A percentile compares a stretch with the other conserved stretches of the same genome.
These are phyloP conservation scores for Steinernema khuongi DNA, from an alignment of 1,140 invertebrate genomes.

Conservation along the genomic window DNA sequence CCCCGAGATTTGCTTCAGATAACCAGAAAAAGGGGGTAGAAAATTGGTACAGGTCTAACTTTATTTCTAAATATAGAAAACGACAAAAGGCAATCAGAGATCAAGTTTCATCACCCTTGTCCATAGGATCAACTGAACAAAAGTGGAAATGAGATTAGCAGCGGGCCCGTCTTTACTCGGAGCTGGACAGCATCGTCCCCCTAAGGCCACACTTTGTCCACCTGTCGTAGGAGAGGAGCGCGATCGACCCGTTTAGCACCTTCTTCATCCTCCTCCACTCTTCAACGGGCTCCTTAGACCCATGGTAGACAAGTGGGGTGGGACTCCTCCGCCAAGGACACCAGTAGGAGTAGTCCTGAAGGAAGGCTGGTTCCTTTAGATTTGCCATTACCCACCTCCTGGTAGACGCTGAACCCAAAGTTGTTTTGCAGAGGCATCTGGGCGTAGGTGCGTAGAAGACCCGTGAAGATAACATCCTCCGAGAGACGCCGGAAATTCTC, in stretches of 20 bases:
- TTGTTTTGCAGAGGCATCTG: background rate
- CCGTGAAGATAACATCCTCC: background rate
- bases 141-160: background rate
- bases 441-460: background rate
- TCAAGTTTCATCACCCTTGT: no score
- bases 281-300: background rate
- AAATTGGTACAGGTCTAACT: no score
- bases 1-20: no score
- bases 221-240: background rate
- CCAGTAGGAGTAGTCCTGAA: slow-evolving; percentile 1
- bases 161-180: background rate
- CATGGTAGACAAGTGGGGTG: background rate
- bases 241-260: background rate
- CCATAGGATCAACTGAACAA: no score
- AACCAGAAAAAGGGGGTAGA: no score
- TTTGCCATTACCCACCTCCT: background rate
- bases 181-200: background rate
- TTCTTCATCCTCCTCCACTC: background rate
- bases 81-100: no score
- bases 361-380: background rate
- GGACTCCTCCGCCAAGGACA: background rate
- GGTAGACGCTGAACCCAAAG: background rate
- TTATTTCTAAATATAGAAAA: no score
- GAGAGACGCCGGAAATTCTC: slow-evolving; percentile 7
- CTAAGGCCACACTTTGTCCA: background rate